Evolutionary conservation across 2,888 invertebrate species (phyloP), one percentile per base, ranked within the genome.

Genomic region (Clusia tigrina): DNA sequence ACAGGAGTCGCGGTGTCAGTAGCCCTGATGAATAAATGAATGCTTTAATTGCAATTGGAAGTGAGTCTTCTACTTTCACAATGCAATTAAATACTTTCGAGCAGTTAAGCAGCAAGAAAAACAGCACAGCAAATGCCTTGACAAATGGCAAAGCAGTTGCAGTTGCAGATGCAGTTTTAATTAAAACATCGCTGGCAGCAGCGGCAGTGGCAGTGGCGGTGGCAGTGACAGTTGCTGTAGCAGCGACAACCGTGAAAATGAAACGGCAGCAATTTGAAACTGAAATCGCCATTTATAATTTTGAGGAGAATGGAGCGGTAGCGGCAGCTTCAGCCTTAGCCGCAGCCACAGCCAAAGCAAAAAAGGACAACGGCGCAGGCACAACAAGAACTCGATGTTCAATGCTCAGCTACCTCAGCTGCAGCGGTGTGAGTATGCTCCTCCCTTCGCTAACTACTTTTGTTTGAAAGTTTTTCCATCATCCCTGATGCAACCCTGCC

Each of bases 111-210:
- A 32, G 32, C 32, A 32, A 12, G 32, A 5, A 32, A 32, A 32
- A 32, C 12, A n/a, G 42, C n/a, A n/a, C n/a, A n/a, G n/a, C 6
- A 32, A 48, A 3, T 22, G 48, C 22, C 48, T 20, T 48, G 48
- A 48, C 48, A 48, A 48, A 48, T 48, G 48, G 22, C 22, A 48
- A 48, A 48, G 22, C 48, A 48, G 15, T n/a, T n/a, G n/a, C n/a
- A n/a, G n/a, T n/a, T n/a, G 22, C 6, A 2, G 15, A 6, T 48
- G 5, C 48, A 20, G 2, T 48, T 48, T 6, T 48, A 48, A 48
- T 48, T 48, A 48, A 48, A 22, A 22, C 48, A 42, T 42, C n/a
- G 42, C 42, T 32, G 32, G 32, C 32, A 5, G 32, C 6, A 32
- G 6, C 5, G 12, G 32, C 5, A 32, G 32, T 32, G 32, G 32